Conservation (phyloP, 2,113 vertebrate genomes). For the Protobothrops flavoviridis region DNA sequence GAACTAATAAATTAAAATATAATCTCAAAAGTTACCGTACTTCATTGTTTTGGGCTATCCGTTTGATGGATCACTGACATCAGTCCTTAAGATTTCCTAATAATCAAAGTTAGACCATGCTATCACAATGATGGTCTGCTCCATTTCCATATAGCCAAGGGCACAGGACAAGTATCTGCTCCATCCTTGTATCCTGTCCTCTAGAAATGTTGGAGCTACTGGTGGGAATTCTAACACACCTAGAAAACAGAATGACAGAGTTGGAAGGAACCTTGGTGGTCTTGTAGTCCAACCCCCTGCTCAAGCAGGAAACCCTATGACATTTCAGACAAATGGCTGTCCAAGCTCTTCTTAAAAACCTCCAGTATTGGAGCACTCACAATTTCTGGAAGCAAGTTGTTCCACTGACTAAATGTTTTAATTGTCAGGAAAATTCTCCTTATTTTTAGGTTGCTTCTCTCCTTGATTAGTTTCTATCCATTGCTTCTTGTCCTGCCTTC, state of each 20-base stretch:
- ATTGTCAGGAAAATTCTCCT: neutral
- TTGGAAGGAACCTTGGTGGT: neutral
- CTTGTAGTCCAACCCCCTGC: neutral
- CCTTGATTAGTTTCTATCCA: neutral
- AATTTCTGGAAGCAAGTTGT: neutral
- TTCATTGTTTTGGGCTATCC: neutral
- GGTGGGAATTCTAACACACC: neutral
- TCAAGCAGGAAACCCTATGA: neutral
- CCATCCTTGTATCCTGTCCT: neutral
- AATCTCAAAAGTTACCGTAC: neutral
- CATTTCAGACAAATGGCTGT: neutral
- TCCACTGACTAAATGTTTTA: neutral
- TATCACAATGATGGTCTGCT: neutral
- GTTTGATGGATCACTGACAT: neutral
- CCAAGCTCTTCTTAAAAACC: neutral
- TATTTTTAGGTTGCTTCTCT: neutral
- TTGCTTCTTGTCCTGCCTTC: neutral
- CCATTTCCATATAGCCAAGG: neutral
- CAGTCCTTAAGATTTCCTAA: neutral
- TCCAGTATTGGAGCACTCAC: neutral
- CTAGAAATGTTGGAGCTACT: neutral
- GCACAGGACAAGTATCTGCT: neutral
- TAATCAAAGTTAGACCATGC: neutral
- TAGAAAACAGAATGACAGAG: neutral
- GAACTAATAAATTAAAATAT: neutral